phyloP scores from a whole-genome alignment of 2,888 invertebrate genomes.

The Cephus rjabovi region DNA sequence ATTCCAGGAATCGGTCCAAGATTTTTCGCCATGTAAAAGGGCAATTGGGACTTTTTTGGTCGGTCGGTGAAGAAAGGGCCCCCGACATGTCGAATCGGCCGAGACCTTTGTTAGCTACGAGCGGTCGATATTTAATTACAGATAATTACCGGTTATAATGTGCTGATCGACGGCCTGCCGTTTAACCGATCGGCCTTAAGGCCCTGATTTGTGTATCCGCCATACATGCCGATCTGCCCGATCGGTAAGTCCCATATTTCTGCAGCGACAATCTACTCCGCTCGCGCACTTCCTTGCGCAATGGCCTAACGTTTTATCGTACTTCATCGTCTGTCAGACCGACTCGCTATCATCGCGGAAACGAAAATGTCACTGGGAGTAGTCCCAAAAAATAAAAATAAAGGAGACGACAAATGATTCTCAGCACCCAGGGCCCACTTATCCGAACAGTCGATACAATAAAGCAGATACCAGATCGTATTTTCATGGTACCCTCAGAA shows the following conservation, averaged over 20 bases:
- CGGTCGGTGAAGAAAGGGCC: not conserved
- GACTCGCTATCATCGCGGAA: not conserved
- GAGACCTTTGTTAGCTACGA: not conserved
- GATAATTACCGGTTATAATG: slow-evolving; percentile 62
- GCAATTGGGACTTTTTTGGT: slow-evolving; percentile 10
- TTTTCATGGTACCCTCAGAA: not conserved
- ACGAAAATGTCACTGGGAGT: not conserved
- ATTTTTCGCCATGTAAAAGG: not conserved
- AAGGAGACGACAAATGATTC: not conserved
- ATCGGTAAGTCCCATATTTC: not conserved
- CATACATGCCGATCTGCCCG: slow-evolving; percentile 33
- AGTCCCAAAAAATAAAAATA: not conserved
- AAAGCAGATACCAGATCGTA: not conserved
- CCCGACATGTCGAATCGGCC: not conserved
- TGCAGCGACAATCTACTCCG: not conserved
- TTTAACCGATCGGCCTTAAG: slow-evolving; percentile 60
- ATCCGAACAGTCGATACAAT: not conserved
- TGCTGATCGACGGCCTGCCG: slow-evolving; percentile 60
- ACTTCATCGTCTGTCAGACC: not conserved
- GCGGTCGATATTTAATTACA: slow-evolving; percentile 59
- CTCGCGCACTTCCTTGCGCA: not conserved
- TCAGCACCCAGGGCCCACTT: not conserved
- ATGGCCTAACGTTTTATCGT: not conserved
- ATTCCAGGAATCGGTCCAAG: not conserved
- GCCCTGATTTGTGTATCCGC: slow-evolving; percentile 60